phyloP scores from a whole-genome alignment of 2,888 invertebrate genomes.

The Metellina segmentata region DNA sequence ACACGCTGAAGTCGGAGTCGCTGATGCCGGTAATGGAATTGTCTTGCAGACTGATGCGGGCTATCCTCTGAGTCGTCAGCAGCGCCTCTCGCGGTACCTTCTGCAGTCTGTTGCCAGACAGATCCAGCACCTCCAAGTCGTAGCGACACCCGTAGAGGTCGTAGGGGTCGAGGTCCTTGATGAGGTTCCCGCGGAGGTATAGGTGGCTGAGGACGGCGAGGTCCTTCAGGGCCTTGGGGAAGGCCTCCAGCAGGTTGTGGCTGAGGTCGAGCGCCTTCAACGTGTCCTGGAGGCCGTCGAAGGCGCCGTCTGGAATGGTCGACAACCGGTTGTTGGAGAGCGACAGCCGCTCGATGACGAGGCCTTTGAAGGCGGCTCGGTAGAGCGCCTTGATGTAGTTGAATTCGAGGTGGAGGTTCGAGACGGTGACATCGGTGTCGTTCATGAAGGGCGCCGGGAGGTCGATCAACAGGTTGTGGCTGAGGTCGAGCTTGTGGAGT shows the following conservation, averaged over 20 bases:
- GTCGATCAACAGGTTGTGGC: slow-evolving; percentile 89
- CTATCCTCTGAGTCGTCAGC: slow-evolving; percentile 62
- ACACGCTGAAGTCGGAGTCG: slow-evolving; percentile 87
- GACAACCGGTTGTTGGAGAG: slow-evolving; percentile 78
- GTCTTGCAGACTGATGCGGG: slow-evolving; percentile 77
- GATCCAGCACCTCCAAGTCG: slow-evolving; percentile 77
- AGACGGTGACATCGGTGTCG: slow-evolving; percentile 85
- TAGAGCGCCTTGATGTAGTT: slow-evolving; percentile 88
- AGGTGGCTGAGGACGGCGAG: slow-evolving; percentile 84
- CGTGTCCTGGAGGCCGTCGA: slow-evolving; percentile 85
- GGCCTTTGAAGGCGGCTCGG: slow-evolving; percentile 86
- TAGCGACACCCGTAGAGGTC: slow-evolving; percentile 83
- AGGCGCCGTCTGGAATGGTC: slow-evolving; percentile 87
- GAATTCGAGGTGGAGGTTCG: slow-evolving; percentile 90
- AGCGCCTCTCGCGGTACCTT: slow-evolving; percentile 77
- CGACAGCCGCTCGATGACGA: slow-evolving; percentile 89
- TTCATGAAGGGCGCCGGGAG: slow-evolving; percentile 82
- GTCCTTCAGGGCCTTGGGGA: slow-evolving; percentile 85
- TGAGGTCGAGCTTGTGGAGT: slow-evolving; percentile 91
- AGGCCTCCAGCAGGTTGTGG: slow-evolving; percentile 86
- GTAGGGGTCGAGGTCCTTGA: slow-evolving; percentile 87
- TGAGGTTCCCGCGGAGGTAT: slow-evolving; percentile 88
- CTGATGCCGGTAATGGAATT: slow-evolving; percentile 76
- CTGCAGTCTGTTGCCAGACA: slow-evolving; percentile 77
- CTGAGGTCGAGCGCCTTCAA: slow-evolving; percentile 77